Evolutionary conservation across 2,888 invertebrate species (phyloP).

Genomic region (Brachypalpus laphriformis): DNA sequence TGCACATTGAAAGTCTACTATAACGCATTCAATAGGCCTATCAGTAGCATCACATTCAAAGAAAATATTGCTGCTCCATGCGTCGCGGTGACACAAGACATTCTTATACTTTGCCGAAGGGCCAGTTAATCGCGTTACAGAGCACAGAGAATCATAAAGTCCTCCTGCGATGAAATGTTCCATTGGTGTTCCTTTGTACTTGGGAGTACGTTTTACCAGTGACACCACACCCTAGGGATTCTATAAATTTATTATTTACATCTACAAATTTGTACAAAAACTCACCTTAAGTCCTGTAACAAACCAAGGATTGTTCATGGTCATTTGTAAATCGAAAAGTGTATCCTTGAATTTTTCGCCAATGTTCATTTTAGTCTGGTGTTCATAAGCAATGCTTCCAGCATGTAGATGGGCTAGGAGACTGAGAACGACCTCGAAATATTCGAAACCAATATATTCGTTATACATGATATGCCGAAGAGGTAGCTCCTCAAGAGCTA

Average conservation of each 20-base stretch:
- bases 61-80: constrained; percentile 81
- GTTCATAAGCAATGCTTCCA: constrained; percentile 78
- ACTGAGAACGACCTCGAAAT: constrained; percentile 76
- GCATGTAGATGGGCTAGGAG: constrained; percentile 78
- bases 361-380: constrained; percentile 75
- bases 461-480: constrained; percentile 74
- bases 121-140: constrained; percentile 72
- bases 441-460: constrained; percentile 73
- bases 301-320: constrained; percentile 77
- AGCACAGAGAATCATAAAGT: constrained; percentile 76
- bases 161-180: constrained; percentile 76
- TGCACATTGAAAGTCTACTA: constrained; percentile 85
- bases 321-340: constrained; percentile 76
- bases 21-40: constrained; percentile 81
- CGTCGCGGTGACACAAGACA: constrained; percentile 82
- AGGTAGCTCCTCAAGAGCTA: constrained; percentile 78
- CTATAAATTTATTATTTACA: background rate
- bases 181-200: constrained; percentile 76
- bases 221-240: constrained; percentile 76
- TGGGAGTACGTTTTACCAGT: constrained; percentile 76
- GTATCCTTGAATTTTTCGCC: constrained; percentile 74
- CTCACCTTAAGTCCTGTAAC: constrained; percentile 77
- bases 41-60: constrained; percentile 76
- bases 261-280: too few species aligned
- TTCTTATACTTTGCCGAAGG: constrained; percentile 81